Percentiles rank a stretch among this genome's conserved stretches.
Conservation (phyloP, 1,140 invertebrate species). For the Stegodyphus dumicola region DNA sequence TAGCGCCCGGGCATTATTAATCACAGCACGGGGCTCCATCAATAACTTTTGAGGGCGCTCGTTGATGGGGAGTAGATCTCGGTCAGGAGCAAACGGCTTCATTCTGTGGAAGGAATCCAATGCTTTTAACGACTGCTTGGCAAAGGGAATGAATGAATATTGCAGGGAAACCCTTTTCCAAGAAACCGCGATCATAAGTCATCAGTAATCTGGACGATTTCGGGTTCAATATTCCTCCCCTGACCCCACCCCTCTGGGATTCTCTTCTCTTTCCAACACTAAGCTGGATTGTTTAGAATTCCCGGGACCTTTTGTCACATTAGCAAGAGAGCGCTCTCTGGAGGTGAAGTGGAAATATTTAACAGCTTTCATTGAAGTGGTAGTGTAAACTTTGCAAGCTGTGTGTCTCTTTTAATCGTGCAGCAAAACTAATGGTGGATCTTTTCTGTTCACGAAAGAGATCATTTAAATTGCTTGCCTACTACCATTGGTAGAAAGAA, state of each 20-base stretch:
- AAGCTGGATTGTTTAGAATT: not conserved
- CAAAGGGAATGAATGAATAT: not conserved
- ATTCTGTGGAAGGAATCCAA: constrained; percentile 39
- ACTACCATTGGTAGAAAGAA: no score
- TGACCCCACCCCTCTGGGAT: not conserved
- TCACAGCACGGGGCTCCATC: constrained; percentile 45
- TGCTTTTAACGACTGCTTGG: constrained; percentile 41
- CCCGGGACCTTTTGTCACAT: not conserved
- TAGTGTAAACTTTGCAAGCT: no score
- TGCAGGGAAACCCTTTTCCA: not conserved
- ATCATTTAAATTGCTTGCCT: no score
- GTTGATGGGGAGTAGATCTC: constrained; percentile 14
- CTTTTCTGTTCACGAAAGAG: no score
- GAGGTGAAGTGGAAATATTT: no score
- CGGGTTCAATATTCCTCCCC: not conserved
- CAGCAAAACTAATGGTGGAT: no score
- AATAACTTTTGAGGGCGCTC: constrained; percentile 54
- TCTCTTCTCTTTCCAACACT: not conserved
- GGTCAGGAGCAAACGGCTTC: constrained; percentile 46
- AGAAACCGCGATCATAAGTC: not conserved
- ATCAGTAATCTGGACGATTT: not conserved
- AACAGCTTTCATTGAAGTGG: no score
- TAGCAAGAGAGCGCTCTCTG: not conserved
- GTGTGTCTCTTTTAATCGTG: no score
- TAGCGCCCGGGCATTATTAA: constrained; percentile 48